Conservation (phyloP, 2,888 invertebrate species). For the Mayetiola destructor region DNA sequence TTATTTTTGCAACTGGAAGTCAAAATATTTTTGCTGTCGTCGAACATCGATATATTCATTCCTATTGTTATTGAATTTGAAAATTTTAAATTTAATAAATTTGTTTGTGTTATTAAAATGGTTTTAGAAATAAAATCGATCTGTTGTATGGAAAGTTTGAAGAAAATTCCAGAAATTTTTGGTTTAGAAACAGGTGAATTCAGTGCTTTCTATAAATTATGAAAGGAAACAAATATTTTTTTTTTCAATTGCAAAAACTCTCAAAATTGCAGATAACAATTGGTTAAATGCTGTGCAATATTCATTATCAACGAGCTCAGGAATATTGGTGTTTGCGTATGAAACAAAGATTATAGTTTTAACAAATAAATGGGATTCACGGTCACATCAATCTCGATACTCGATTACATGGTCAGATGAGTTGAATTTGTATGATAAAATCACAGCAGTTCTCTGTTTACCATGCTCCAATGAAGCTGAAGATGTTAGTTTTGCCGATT, state of each 20-base stretch:
- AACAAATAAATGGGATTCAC: slow-evolving; percentile 46
- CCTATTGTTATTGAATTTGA: not conserved
- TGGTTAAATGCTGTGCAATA: slow-evolving; percentile 55
- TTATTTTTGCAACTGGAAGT: slow-evolving; percentile 2
- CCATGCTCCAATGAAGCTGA: slow-evolving; percentile 32
- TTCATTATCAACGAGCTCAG: slow-evolving; percentile 57
- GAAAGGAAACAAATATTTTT: not conserved
- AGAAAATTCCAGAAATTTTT: slow-evolving; percentile 6
- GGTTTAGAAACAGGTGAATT: slow-evolving; percentile 4
- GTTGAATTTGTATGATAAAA: slow-evolving; percentile 38
- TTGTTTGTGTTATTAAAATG: too few species aligned
- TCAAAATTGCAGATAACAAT: slow-evolving; percentile 35
- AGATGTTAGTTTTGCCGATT: not conserved
- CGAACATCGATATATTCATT: slow-evolving; percentile 1
- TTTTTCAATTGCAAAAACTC: not conserved
- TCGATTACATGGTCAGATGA: slow-evolving; percentile 43
- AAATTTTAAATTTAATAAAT: not conserved
- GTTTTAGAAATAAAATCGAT: slow-evolving; percentile 11
- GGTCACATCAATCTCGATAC: slow-evolving; percentile 34
- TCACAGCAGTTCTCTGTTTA: slow-evolving; percentile 36
- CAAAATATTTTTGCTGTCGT: not conserved
- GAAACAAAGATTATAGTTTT: slow-evolving; percentile 51
- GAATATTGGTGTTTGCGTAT: slow-evolving; percentile 51
- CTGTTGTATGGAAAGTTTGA: slow-evolving; percentile 3
- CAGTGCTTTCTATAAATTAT: not conserved